Base-by-base conservation (phyloP, 2,888 invertebrate species). In the Gerris lacustris region DNA sequence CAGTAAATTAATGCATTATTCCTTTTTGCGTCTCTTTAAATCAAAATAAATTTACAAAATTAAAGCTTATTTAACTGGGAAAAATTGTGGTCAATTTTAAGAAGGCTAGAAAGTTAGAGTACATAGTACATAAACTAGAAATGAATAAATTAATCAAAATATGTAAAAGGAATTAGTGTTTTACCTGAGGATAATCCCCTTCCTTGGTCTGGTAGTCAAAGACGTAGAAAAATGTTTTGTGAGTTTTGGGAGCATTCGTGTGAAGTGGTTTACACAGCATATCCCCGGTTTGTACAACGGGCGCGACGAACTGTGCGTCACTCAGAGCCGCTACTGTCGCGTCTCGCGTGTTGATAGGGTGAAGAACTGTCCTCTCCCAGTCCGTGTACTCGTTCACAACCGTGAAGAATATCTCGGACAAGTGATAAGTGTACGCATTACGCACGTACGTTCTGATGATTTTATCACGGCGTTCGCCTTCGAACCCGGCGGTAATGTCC, bases 331-430 rank as follows among this genome's bases (percentile, higher is more conserved):
- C 91, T 72, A 97, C 88, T 5, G 94, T 91, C 11, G 93, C 90
- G 79, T 94, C 94, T 74, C 93, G 84, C 6, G 92, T 91, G 78
- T 92, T 93, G 76, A 92, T 90, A 67, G 94, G 93, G 81, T 92
- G 93, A 81, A 92, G 86, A 45, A 92, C 91, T 77, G 93, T 93
- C 80, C 90, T 85, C 81, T 94, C 94, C 97, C 97, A 98, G 81
- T 97, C 96, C 72, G 96, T 97, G 82, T 98, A 98, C 79, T 97
- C 96, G 81, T 96, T 96, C 76, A 94, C 91, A 71, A 79, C 77
- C 75, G 97, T 94, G 81, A 92, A 92, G 83, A 95, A 95, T 78
- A 98, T 96, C 82, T 97, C 96, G 79, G 94, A 94, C 76, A 96
- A 85, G 81, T 98, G 97, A 82, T 92, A 96, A 74, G 91, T 91